These are phyloP conservation scores for Cylindroiulus punctatus DNA, from an alignment of 2,888 invertebrate genomes.

Conservation along the genomic window DNA sequence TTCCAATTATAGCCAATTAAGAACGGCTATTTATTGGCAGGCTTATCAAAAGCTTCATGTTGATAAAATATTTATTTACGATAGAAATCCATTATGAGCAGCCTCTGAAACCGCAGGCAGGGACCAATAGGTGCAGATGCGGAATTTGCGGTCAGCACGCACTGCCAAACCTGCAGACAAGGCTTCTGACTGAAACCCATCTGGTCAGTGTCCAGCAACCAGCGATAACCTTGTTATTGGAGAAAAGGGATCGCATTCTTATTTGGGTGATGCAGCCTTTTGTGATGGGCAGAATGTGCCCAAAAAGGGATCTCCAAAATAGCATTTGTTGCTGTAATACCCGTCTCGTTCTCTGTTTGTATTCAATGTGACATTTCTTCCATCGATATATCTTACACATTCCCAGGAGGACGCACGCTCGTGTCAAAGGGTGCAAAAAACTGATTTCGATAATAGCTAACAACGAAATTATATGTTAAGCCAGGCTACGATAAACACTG, in stretches of 20 bases:
- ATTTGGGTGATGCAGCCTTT: neutral
- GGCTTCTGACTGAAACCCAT: neutral
- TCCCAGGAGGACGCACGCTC: neutral
- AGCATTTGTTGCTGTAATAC: neutral
- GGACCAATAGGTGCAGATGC: too few species aligned
- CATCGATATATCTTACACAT: neutral
- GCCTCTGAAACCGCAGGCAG: too few species aligned
- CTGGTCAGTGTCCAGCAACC: neutral
- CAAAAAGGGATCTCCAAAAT: neutral
- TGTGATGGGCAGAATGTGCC: neutral
- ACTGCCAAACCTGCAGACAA: neutral
- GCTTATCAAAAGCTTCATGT: too few species aligned
- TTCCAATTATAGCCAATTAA: too few species aligned
- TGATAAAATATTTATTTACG: too few species aligned
- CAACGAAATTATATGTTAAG: slow-evolving; percentile 32
- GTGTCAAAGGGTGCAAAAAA: slow-evolving; percentile 17
- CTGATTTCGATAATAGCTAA: neutral
- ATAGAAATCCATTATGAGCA: too few species aligned
- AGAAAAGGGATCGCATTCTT: neutral
- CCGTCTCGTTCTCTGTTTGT: neutral
- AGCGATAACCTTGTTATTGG: neutral
- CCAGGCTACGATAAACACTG: slow-evolving; percentile 8
- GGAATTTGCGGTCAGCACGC: neutral
- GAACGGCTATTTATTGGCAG: too few species aligned
- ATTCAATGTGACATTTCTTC: neutral